These are phyloP conservation scores for Mycalesis mineus DNA, from an alignment of 2,888 invertebrate species.

Conservation along the genomic window DNA sequence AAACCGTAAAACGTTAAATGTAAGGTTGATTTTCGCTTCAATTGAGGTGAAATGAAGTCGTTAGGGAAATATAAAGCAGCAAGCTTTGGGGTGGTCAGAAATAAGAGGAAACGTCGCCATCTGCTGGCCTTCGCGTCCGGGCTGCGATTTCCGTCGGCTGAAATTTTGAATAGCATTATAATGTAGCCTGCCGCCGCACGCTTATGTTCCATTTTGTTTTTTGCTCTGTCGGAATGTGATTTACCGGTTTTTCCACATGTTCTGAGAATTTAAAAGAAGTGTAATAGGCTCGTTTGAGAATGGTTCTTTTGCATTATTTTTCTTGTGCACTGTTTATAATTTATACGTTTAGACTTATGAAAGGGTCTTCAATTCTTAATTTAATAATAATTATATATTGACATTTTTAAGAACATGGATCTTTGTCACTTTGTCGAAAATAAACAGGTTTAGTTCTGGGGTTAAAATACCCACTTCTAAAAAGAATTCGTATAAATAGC, in stretches of 20 bases:
- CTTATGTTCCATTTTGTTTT: slow-evolving; percentile 20
- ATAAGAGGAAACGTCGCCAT: slow-evolving; percentile 71
- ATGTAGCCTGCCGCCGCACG: slow-evolving; percentile 55
- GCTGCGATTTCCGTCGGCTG: slow-evolving; percentile 53
- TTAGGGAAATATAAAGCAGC: slow-evolving; percentile 45
- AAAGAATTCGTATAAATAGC: too few species aligned
- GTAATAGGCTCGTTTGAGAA: neutral
- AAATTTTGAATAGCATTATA: slow-evolving; percentile 64
- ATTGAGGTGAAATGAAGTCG: slow-evolving; percentile 23
- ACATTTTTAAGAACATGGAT: too few species aligned
- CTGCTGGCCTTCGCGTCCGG: slow-evolving; percentile 58
- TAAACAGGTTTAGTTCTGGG: too few species aligned
- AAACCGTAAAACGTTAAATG: slow-evolving; percentile 20
- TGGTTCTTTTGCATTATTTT: neutral
- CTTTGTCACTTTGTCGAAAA: too few species aligned
- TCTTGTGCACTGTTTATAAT: neutral
- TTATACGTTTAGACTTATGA: too few species aligned
- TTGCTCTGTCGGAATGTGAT: slow-evolving; percentile 22
- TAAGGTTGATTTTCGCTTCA: slow-evolving; percentile 35
- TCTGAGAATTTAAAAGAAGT: neutral
- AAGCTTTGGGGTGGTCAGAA: slow-evolving; percentile 69
- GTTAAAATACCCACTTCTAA: too few species aligned
- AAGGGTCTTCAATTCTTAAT: too few species aligned
- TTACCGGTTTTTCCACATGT: slow-evolving; percentile 8
- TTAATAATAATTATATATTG: too few species aligned